Evolutionary conservation across 1,140 invertebrate genomes (phyloP), one percentile per base, ranked within the genome.

Genomic region (Diorhabda elongata): DNA sequence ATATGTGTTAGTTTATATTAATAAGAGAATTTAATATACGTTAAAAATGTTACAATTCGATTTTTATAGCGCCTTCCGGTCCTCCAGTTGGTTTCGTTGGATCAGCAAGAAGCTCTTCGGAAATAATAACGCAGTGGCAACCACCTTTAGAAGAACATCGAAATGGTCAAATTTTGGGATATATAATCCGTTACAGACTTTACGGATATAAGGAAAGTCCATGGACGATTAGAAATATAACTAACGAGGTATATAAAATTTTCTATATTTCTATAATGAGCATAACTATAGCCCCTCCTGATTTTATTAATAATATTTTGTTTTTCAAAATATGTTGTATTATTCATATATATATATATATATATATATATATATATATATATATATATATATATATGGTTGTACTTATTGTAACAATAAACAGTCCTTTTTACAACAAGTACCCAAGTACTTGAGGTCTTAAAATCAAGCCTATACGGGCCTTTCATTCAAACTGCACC

Each of bases 121-220:
- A 98, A 82, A 98, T 99, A 69, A 97, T 98, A 75, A 93, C 97
- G 0, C 95, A 98, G 78, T 99, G 98, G 97, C 95, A 98, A 75
- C 92, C 94, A 26, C 97, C 97, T 0, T 80, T 92, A 4, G 94
- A 96, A 74, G 94, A 97, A 79, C 91, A 96, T 75, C 89, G 95
- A 72, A 99, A 99, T 81, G 98, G 98, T 0, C 91, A 95, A 74
- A 93, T 99, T 69, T 83, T 95, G 1, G 98, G 97, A 26, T 99
- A 98, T 77, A 89, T 94, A 2, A 89, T 99, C 56, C 86, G 95
- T 68, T 99, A 98, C 80, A 87, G 93, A 61, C 84, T 98, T 1
- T 90, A 90, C 69, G 95, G 96, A 0, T 99, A 99, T 80, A 91
- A 92, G 69, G 91, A 93, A 74, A 91, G 91, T 70, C 93, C 93